Base-by-base conservation (phyloP, 2,888 invertebrate species). In the Drosophila nigricruria region DNA sequence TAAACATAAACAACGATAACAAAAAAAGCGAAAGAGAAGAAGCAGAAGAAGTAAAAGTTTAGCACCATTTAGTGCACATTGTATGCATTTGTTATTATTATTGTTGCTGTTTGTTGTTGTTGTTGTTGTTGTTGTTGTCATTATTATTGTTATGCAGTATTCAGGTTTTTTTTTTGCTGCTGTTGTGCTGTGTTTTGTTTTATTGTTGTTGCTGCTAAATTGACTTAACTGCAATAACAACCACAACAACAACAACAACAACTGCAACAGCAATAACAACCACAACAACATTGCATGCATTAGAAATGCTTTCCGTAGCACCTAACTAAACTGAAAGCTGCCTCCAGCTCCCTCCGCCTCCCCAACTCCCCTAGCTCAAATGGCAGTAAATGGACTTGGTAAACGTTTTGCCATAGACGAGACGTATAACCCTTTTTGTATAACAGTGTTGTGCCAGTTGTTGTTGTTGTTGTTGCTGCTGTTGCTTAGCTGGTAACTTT, bases 21-120 rank as follows among this genome's bases (percentile, higher is more conserved):
- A 18, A 20, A 23, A 9, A 16, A n/a, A 20, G 5, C 5, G 45
- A 63, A 32, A 32, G 36, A 42, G 62, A 64, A 62, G 57, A 49
- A 65, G 47, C 60, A 49, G 16, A 56, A 59, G 56, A 36, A 25
- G 30, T 63, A 62, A 75, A 86, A 86, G 78, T 86, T 84, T 80
- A 80, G 68, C 78, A 84, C 78, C 75, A 77, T 88, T 88, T 88
- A 88, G 79, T 82, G 70, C 73, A 85, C 82, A 87, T 78, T 81
- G 85, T 82, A 65, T 71, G 75, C 70, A 82, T 63, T 73, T 80
- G 59, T 66, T 57, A 56, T 52, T 50, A 20, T 57, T 73, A 50
- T 60, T 60, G 30, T 18, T 47, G 47, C 6, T 49, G 27, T 6
- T 12, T 1, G 50, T 61, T 66, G 69, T 52, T 81, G 70, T 32